These are phyloP conservation scores for Caenorhabditis sp. DNA, from an alignment of 2,888 invertebrate genomes.

Conservation along the genomic window DNA sequence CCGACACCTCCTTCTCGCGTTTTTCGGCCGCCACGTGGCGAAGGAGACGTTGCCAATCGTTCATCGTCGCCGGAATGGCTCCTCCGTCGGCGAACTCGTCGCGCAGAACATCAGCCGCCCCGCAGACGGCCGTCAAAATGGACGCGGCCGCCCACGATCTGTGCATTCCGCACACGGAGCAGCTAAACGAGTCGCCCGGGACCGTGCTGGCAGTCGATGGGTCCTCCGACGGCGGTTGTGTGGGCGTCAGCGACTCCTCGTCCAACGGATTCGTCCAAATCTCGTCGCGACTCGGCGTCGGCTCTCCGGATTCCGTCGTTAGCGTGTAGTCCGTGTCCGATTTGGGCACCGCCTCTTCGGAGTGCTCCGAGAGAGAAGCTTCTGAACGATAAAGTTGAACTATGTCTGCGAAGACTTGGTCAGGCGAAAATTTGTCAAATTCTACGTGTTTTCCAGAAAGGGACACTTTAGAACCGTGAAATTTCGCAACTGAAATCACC, in stretches of 20 bases:
- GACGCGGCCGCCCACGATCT: slow-evolving; percentile 57
- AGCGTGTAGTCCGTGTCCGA: slow-evolving; percentile 53
- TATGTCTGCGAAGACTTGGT: no score
- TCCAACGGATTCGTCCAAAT: slow-evolving; percentile 45
- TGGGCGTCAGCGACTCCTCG: no score
- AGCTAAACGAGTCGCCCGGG: slow-evolving; percentile 8
- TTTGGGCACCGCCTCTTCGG: slow-evolving; percentile 27
- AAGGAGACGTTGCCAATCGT: slow-evolving; percentile 35
- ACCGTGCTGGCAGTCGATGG: not conserved
- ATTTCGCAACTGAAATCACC: no score
- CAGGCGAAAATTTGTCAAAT: no score
- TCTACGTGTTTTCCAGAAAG: no score
- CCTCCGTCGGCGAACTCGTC: slow-evolving; percentile 31
- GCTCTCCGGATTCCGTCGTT: slow-evolving; percentile 16
- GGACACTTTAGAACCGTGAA: no score
- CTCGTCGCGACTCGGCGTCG: slow-evolving; percentile 5
- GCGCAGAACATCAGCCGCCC: slow-evolving; percentile 23
- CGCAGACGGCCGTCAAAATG: slow-evolving; percentile 53
- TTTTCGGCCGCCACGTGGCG: slow-evolving; percentile 17
- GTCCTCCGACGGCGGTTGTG: no score
- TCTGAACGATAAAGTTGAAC: not conserved
- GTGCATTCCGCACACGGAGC: slow-evolving; percentile 55
- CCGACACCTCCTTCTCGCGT: not conserved
- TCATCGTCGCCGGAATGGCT: slow-evolving; percentile 19
- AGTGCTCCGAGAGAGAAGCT: not conserved